These are phyloP conservation scores for Aulostomus chinensis DNA, from an alignment of 2,797 vertebrate genomes.

Conservation along the genomic window DNA sequence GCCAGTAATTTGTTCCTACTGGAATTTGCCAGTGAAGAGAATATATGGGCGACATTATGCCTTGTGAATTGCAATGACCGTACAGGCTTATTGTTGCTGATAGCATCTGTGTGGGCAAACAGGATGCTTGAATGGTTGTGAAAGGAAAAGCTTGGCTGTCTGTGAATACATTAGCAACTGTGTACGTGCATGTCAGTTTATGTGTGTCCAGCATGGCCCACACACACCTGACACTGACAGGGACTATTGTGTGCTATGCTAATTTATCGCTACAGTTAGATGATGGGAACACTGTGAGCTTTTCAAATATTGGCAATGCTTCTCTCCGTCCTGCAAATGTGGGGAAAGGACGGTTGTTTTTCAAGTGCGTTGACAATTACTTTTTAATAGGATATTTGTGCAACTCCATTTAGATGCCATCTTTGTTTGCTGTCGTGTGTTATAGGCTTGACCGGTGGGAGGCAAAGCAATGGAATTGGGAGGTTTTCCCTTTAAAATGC, in stretches of 20 bases:
- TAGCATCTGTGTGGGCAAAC: conserved; percentile 59
- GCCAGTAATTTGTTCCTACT: conserved; percentile 46
- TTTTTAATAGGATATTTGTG: no score
- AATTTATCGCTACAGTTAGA: conserved; percentile 22
- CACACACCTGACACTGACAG: conserved; percentile 23
- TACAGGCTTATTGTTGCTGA: conserved; percentile 47
- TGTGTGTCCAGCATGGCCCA: conserved; percentile 2
- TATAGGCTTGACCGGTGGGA: no score
- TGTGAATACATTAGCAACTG: conserved; percentile 37
- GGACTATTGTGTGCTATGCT: conserved; percentile 46
- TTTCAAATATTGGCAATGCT: conserved; percentile 24
- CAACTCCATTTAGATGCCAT: no score
- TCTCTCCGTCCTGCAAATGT: neutral
- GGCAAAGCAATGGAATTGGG: no score
- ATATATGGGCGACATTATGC: conserved; percentile 41
- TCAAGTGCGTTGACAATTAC: no score
- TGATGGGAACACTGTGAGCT: conserved; percentile 1
- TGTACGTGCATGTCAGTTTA: neutral
- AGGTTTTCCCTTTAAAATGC: no score
- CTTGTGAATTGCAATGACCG: conserved; percentile 52
- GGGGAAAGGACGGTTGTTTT: no score
- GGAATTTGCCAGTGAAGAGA: conserved; percentile 31
- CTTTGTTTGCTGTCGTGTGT: no score
- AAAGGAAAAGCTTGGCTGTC: conserved; percentile 38
- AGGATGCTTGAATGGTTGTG: conserved; percentile 42